A percentile compares a stretch with the other conserved stretches of the same genome.
Evolutionary conservation across 2,888 invertebrate genomes (phyloP).

Genomic region (Gerosis bhagava): DNA sequence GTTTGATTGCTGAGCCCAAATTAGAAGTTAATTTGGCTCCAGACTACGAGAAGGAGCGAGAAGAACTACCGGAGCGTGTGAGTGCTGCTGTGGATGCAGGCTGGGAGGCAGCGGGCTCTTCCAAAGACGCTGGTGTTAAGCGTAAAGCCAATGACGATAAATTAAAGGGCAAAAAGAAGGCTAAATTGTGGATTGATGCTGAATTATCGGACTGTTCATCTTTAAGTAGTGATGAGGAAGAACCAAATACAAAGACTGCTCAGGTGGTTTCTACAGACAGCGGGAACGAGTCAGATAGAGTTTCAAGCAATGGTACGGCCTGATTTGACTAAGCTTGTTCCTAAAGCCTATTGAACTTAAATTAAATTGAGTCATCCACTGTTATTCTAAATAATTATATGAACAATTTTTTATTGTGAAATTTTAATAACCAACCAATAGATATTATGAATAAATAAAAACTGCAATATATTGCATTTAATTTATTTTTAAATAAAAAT

Average conservation of each 20-base stretch:
- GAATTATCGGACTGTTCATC: slow-evolving; percentile 76
- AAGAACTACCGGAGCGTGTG: slow-evolving; percentile 90
- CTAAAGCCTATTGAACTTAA: too few relatives aligned
- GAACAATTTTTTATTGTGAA: too few relatives aligned
- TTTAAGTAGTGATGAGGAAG: slow-evolving; percentile 63
- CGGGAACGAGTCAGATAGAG: slow-evolving; percentile 66
- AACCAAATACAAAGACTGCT: slow-evolving; percentile 35
- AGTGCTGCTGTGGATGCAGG: slow-evolving; percentile 94
- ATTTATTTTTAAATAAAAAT: too few relatives aligned
- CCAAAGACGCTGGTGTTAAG: slow-evolving; percentile 56
- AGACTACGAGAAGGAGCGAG: slow-evolving; percentile 89
- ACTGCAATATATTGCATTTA: too few relatives aligned
- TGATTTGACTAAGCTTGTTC: too few relatives aligned
- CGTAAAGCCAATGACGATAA: slow-evolving; percentile 59
- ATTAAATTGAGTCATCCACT: too few relatives aligned
- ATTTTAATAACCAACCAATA: too few relatives aligned
- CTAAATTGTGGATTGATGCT: slow-evolving; percentile 76
- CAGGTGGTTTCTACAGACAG: slow-evolving; percentile 61
- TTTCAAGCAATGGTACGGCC: slow-evolving; percentile 45
- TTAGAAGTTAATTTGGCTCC: slow-evolving; percentile 89
- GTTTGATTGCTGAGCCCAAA: slow-evolving; percentile 89
- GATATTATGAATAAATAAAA: too few relatives aligned
- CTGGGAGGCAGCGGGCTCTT: slow-evolving; percentile 82
- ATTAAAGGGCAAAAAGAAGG: slow-evolving; percentile 58
- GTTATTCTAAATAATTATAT: too few relatives aligned